Conservation (phyloP, 1,140 invertebrate species). For the Diorhabda elongata region DNA sequence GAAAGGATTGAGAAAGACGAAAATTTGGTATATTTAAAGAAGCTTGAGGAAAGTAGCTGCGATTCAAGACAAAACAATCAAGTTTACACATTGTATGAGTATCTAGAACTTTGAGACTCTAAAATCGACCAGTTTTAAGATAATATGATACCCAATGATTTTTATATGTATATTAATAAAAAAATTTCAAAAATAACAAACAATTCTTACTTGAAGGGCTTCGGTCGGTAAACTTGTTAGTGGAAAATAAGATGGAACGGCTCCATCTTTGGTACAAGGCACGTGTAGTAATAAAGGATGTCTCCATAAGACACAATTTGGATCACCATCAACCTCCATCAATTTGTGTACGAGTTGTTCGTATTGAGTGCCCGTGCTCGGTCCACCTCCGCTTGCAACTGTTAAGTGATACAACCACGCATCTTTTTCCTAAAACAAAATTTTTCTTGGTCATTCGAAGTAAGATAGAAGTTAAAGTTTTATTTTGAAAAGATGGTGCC, state of each 20-base stretch:
- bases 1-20: too few species aligned
- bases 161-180: neutral
- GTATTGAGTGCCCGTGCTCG: slow-evolving; percentile 87
- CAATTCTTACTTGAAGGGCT: slow-evolving; percentile 37
- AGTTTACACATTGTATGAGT: too few species aligned
- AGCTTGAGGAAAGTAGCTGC: too few species aligned
- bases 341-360: slow-evolving; percentile 91
- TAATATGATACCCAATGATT: too few species aligned
- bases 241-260: slow-evolving; percentile 46
- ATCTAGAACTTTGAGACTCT: too few species aligned
- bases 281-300: slow-evolving; percentile 84
- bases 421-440: slow-evolving; percentile 64
- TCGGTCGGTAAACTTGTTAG: slow-evolving; percentile 44
- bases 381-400: slow-evolving; percentile 86
- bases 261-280: slow-evolving; percentile 46
- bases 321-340: slow-evolving; percentile 92
- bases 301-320: slow-evolving; percentile 90
- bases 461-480: too few species aligned
- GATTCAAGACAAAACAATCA: too few species aligned
- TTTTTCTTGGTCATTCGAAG: too few species aligned
- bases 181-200: slow-evolving; percentile 5
- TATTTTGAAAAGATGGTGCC: too few species aligned
- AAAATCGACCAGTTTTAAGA: too few species aligned
- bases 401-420: slow-evolving; percentile 93
- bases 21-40: too few species aligned